Conservation (phyloP, 2,113 vertebrate genomes). For the Rhipidura dahli region DNA sequence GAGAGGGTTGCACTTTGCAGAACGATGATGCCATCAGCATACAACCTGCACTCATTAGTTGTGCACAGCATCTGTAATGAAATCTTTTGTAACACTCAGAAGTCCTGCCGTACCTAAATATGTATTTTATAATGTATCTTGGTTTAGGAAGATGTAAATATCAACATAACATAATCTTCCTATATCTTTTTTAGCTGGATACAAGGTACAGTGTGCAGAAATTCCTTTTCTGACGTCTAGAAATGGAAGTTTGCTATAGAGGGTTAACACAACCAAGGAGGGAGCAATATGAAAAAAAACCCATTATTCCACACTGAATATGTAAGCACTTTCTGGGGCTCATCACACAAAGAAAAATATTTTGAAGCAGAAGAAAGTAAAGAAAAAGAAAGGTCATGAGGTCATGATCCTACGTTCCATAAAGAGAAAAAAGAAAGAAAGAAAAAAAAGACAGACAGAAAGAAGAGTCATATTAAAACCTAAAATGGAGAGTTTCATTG, state of each 20-base stretch:
- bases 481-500: not conserved
- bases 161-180: not conserved
- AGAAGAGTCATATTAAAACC: not conserved
- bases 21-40: not conserved
- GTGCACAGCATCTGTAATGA: not conserved
- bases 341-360: not conserved
- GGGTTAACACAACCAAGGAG: not conserved
- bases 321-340: not conserved
- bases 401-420: not conserved
- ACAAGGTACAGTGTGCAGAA: not conserved
- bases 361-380: not conserved
- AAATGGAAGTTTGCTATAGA: not conserved
- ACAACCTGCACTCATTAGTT: not conserved
- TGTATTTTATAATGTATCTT: not conserved
- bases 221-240: not conserved
- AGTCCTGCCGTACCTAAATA: not conserved
- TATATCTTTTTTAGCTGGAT: not conserved
- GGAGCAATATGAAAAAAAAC: not conserved
- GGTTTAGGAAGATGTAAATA: not conserved
- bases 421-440: not conserved
- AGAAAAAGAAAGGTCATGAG: not conserved
- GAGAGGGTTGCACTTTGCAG: not conserved
- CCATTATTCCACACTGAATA: not conserved
- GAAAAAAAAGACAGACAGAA: not conserved
- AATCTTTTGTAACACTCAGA: not conserved